phyloP scores from a whole-genome alignment of 2,113 vertebrate genomes.

The Poicephalus gulielmi region DNA sequence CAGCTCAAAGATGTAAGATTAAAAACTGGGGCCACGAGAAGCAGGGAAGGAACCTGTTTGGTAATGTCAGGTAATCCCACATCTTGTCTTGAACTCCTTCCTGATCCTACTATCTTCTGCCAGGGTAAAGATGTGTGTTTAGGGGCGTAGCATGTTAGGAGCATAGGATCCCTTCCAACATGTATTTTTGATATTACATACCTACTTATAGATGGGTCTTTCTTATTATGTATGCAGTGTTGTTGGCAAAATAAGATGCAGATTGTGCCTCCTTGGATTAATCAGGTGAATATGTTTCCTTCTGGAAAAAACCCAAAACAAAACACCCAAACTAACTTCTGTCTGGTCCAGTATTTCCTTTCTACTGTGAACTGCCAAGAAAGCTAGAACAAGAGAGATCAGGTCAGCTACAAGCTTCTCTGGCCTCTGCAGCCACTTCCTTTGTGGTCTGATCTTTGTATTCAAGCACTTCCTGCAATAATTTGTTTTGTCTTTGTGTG shows the following conservation, averaged over 20 bases:
- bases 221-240: not conserved
- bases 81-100: not conserved
- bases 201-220: not conserved
- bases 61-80: not conserved
- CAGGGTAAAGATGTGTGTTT: not conserved
- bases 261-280: not conserved
- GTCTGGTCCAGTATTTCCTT: not conserved
- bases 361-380: not conserved
- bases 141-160: not conserved
- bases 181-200: not conserved
- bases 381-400: not conserved
- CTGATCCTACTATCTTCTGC: not conserved
- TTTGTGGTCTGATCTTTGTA: constrained; percentile 6
- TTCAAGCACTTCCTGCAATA: constrained; percentile 17
- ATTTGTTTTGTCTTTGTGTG: constrained; percentile 21
- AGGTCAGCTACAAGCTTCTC: not conserved
- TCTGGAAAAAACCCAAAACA: not conserved
- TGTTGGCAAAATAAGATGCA: not conserved
- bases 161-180: not conserved
- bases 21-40: not conserved
- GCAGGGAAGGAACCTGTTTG: not conserved
- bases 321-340: not conserved
- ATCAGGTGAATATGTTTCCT: not conserved
- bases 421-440: constrained; percentile 1
- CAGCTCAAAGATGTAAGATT: not conserved